A percentile compares a stretch with the other conserved stretches of the same genome.
phyloP scores from a whole-genome alignment of 1,140 invertebrate species.

The Drosophila funebris region DNA sequence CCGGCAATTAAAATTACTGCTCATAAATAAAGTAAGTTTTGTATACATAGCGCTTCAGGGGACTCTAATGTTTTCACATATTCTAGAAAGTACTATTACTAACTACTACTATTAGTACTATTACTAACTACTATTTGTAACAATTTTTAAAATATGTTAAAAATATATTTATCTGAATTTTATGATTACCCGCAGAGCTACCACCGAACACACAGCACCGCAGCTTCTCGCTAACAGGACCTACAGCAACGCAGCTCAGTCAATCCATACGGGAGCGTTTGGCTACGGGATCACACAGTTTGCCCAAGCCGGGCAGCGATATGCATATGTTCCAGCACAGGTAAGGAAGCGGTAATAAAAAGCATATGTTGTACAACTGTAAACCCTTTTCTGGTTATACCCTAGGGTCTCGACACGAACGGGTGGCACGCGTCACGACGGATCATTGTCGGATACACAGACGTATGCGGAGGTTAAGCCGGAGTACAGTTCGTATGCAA shows the following conservation, averaged over 20 bases:
- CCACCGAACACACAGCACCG: conserved; percentile 86
- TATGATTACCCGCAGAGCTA: conserved; percentile 46
- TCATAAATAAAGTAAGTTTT: too few species aligned
- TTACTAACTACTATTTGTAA: too few species aligned
- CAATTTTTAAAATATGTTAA: too few species aligned
- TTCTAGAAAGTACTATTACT: too few species aligned
- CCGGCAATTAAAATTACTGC: too few species aligned
- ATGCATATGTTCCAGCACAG: conserved; percentile 83
- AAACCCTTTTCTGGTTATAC: too few species aligned
- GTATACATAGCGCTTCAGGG: too few species aligned
- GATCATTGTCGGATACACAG: conserved; percentile 91
- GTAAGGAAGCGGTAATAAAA: conserved; percentile 33
- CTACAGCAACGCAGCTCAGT: conserved; percentile 92
- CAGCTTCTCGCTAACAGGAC: conserved; percentile 92
- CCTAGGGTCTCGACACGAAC: conserved; percentile 85
- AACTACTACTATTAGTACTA: too few species aligned
- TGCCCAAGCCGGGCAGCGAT: conserved; percentile 90
- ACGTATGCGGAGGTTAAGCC: conserved; percentile 87
- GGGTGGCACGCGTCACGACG: conserved; percentile 87
- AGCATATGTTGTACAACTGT: too few species aligned
- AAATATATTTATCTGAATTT: not conserved
- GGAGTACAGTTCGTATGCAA: conserved; percentile 88
- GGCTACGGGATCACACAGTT: conserved; percentile 90
- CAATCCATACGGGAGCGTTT: conserved; percentile 92
- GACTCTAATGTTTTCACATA: too few species aligned